Conservation (phyloP, 2,888 invertebrate genomes). For the Selenia dentaria region DNA sequence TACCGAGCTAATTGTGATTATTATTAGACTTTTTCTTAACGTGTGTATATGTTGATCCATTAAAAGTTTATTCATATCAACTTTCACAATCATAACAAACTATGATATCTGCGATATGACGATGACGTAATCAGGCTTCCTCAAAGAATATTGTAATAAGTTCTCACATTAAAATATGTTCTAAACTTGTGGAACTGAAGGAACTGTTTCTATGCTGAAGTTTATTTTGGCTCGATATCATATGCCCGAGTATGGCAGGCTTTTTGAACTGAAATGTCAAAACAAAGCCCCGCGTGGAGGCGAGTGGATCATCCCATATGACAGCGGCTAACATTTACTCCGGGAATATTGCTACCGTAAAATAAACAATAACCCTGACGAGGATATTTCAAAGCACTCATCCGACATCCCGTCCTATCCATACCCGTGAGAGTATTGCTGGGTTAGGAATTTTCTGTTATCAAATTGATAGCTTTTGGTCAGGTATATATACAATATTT, state of each 20-base stretch:
- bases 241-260: slow-evolving; percentile 7
- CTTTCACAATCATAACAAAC: not conserved
- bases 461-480: slow-evolving; percentile 21
- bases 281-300: slow-evolving; percentile 11
- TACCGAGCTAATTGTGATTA: slow-evolving; percentile 48
- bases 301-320: slow-evolving; percentile 8
- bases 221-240: not conserved
- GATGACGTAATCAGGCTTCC: too few species aligned
- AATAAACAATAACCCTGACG: slow-evolving; percentile 48
- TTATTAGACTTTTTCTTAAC: slow-evolving; percentile 15
- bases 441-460: slow-evolving; percentile 6
- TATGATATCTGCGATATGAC: too few species aligned
- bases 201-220: too few species aligned
- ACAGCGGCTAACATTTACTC: slow-evolving; percentile 17
- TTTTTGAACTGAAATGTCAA: slow-evolving; percentile 12
- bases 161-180: too few species aligned
- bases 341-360: slow-evolving; percentile 26
- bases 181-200: too few species aligned
- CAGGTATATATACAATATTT: too few species aligned
- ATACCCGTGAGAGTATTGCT: slow-evolving; percentile 2
- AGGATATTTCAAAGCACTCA: slow-evolving; percentile 42
- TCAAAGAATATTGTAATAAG: too few species aligned
- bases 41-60: not conserved
- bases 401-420: too few species aligned
- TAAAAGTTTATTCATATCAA: not conserved